A percentile compares a stretch with the other conserved stretches of the same genome.
Conservation (phyloP, 2,113 vertebrate species). For the Hemiscyllium ocellatum region DNA sequence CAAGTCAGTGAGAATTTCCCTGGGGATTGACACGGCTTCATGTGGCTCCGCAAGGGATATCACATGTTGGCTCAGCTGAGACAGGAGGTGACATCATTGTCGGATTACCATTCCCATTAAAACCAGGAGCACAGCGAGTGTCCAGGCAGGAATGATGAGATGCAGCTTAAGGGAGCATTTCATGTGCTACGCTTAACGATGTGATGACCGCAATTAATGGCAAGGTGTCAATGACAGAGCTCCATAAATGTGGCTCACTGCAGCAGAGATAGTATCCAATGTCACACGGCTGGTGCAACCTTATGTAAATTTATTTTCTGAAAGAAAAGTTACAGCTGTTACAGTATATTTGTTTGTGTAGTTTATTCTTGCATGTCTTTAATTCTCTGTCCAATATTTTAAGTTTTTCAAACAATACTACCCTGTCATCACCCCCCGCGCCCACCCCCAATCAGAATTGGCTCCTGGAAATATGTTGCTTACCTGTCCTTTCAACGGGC, state of each 20-base stretch:
- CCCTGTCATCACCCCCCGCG: no score
- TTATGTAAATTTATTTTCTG: not conserved
- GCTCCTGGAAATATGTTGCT: not conserved
- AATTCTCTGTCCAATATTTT: not conserved
- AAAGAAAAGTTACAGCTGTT: not conserved
- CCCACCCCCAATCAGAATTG: not conserved
- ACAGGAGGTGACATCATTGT: not conserved
- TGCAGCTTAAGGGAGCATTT: not conserved
- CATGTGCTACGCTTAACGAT: no score
- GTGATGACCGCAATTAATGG: no score
- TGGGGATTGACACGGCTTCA: not conserved
- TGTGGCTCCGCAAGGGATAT: not conserved
- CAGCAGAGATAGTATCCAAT: no score
- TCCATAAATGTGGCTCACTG: no score
- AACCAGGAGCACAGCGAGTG: not conserved
- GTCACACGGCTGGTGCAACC: not conserved
- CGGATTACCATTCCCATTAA: not conserved
- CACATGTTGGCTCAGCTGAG: not conserved
- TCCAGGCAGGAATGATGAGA: not conserved
- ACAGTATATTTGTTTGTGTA: not conserved
- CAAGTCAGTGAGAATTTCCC: not conserved
- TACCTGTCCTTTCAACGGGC: not conserved
- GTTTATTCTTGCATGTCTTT: not conserved
- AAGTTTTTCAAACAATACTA: not conserved
- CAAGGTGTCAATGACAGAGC: no score